These are phyloP conservation scores for Macrotrachela quadricornifera DNA, from an alignment of 1,140 invertebrate genomes.

Conservation along the genomic window DNA sequence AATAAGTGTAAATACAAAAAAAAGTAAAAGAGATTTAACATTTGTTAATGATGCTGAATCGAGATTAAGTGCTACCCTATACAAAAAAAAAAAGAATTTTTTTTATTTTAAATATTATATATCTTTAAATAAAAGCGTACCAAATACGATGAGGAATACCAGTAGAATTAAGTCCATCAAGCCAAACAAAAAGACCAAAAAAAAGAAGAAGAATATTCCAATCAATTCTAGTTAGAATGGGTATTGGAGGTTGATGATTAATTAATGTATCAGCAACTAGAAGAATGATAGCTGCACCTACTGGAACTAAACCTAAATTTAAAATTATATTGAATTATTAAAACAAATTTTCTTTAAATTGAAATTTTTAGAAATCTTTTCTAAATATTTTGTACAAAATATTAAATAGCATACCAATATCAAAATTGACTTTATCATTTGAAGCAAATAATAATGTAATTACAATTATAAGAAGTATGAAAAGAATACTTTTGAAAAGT, in stretches of 20 bases:
- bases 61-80: too few relatives aligned
- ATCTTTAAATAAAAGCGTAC: neutral
- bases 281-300: neutral
- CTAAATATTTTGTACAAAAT: too few relatives aligned
- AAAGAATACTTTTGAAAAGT: too few relatives aligned
- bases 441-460: conserved; percentile 1
- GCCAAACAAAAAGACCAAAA: conserved; percentile 10
- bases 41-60: too few relatives aligned
- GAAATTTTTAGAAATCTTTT: too few relatives aligned
- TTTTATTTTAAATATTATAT: too few relatives aligned
- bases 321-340: too few relatives aligned
- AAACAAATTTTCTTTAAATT: too few relatives aligned
- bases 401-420: conserved; percentile 5
- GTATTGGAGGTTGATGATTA: neutral
- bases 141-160: conserved; percentile 8
- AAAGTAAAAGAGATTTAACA: neutral
- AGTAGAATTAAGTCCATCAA: conserved; percentile 8
- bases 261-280: conserved; percentile 4
- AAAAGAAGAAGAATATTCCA: conserved; percentile 9
- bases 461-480: neutral
- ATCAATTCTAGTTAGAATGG: conserved; percentile 1
- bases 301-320: conserved; percentile 7
- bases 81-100: too few relatives aligned
- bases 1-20: conserved; percentile 5
- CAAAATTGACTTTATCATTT: conserved; percentile 1